These are phyloP conservation scores for Nephrotoma guestfalica DNA, from an alignment of 2,888 invertebrate species.

Conservation along the genomic window DNA sequence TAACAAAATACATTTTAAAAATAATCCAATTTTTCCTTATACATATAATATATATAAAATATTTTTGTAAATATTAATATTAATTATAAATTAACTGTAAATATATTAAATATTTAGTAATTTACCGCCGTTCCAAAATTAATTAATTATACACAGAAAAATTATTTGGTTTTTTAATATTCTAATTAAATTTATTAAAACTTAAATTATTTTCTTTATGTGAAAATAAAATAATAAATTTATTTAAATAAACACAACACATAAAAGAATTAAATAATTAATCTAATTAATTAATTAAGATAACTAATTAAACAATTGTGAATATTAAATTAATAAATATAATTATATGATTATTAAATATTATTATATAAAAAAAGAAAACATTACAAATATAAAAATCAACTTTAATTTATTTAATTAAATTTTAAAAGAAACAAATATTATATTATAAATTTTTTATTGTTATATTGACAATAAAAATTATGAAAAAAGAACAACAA, in stretches of 20 bases:
- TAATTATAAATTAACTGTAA: neutral
- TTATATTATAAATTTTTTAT: neutral
- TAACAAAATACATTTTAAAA: neutral
- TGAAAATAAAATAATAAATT: neutral
- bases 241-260: neutral
- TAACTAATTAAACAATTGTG: neutral
- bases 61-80: neutral
- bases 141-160: neutral
- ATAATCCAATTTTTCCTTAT: neutral
- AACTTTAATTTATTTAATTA: neutral
- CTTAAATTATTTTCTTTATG: neutral
- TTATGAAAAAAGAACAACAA: neutral
- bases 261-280: neutral
- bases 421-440: neutral
- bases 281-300: neutral
- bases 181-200: neutral
- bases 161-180: neutral
- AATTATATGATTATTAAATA: neutral
- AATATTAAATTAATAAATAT: neutral
- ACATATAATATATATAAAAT: neutral
- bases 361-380: neutral
- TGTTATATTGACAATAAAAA: neutral
- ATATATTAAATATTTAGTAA: neutral
- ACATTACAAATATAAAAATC: neutral
- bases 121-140: constrained; percentile 5